Conservation (phyloP, 1,140 invertebrate species). For the Nephila pilipes region DNA sequence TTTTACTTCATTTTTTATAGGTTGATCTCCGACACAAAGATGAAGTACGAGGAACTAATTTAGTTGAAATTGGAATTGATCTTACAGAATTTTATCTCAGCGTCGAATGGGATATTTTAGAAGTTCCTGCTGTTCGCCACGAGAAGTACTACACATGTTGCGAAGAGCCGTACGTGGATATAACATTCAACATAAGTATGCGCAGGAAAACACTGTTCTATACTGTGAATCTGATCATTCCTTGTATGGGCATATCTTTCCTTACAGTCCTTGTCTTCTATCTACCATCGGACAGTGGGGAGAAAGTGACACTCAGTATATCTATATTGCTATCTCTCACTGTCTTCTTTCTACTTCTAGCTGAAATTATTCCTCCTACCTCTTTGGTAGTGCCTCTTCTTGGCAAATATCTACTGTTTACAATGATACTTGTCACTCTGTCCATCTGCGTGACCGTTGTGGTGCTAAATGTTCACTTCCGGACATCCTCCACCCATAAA, state of each 20-base stretch:
- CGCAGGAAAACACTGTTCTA: constrained; percentile 98
- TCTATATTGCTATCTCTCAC: constrained; percentile 99
- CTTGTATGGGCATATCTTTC: constrained; percentile 97
- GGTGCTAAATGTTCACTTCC: constrained; percentile 99
- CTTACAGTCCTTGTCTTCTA: constrained; percentile 99
- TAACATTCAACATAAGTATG: constrained; percentile 98
- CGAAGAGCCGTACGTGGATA: constrained; percentile 87
- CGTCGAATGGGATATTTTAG: constrained; percentile 98
- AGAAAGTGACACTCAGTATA: constrained; percentile 86
- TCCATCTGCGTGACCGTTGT: constrained; percentile 99
- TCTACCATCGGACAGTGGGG: constrained; percentile 98
- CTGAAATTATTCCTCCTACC: constrained; percentile 99
- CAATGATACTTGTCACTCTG: constrained; percentile 97
- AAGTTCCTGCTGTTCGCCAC: constrained; percentile 94
- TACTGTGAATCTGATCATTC: constrained; percentile 97
- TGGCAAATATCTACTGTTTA: constrained; percentile 99
- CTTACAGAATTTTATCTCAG: constrained; percentile 96
- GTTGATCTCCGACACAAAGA: constrained; percentile 93
- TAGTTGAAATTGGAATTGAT: constrained; percentile 85
- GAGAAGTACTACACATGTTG: constrained; percentile 89
- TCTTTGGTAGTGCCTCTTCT: constrained; percentile 97
- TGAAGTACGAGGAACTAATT: constrained; percentile 84
- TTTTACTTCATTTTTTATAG: constrained; percentile 82
- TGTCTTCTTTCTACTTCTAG: constrained; percentile 99
- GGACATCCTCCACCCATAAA: constrained; percentile 98